These are phyloP conservation scores for Andrena fulva DNA, from an alignment of 2,888 invertebrate genomes.

Conservation along the genomic window DNA sequence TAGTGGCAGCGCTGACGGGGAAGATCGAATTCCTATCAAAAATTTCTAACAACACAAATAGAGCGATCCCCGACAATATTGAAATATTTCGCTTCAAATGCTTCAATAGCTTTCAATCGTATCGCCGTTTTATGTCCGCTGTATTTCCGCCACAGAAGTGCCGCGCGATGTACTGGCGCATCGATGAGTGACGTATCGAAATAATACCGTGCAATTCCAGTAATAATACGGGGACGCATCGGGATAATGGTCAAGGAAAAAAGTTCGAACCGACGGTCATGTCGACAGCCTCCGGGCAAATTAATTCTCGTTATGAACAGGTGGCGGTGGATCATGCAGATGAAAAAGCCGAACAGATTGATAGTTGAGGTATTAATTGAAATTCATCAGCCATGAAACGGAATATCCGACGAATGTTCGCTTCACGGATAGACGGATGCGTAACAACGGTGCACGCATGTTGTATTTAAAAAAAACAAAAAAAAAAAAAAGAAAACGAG, in stretches of 20 bases:
- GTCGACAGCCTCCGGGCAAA: slow-evolving; percentile 21
- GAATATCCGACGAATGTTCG: slow-evolving; percentile 38
- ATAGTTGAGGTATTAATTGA: slow-evolving; percentile 45
- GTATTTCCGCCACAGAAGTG: background rate
- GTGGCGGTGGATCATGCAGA: background rate
- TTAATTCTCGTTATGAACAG: slow-evolving; percentile 21
- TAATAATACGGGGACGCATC: background rate
- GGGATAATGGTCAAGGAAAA: background rate
- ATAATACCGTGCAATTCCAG: slow-evolving; percentile 13
- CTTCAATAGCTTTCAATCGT: background rate
- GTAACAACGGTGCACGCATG: background rate
- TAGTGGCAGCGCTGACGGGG: background rate
- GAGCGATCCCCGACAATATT: slow-evolving; percentile 5
- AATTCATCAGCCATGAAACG: slow-evolving; percentile 40
- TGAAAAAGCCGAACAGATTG: slow-evolving; percentile 46
- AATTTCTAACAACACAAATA: background rate
- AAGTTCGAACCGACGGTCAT: slow-evolving; percentile 11
- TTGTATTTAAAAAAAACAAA: background rate
- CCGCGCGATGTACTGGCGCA: background rate
- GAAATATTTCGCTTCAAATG: slow-evolving; percentile 9
- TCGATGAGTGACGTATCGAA: background rate
- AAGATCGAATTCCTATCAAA: slow-evolving; percentile 14
- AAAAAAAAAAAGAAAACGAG: background rate
- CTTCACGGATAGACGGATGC: background rate
- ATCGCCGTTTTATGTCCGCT: background rate